phyloP scores from a whole-genome alignment of 2,113 vertebrate genomes.

The Psilopsiagon aurifrons region DNA sequence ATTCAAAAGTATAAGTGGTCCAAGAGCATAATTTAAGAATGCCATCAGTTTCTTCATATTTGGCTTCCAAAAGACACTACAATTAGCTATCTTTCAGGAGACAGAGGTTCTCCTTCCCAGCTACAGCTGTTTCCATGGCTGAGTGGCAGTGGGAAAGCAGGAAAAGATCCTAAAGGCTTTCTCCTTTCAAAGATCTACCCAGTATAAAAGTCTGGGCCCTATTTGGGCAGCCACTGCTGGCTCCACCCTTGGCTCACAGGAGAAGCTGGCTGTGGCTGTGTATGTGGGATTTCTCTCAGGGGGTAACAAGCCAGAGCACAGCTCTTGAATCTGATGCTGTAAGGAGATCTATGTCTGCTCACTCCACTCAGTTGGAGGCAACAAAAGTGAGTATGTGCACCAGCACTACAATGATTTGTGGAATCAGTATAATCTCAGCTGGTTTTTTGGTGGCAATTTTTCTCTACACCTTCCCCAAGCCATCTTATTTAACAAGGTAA shows the following conservation, averaged over 20 bases:
- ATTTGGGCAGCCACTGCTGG: not conserved
- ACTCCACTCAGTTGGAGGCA: not conserved
- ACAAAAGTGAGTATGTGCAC: not conserved
- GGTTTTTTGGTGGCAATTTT: not conserved
- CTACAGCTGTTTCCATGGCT: not conserved
- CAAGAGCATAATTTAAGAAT: not conserved
- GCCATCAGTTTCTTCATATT: not conserved
- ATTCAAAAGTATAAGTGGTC: not conserved
- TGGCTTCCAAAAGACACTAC: not conserved
- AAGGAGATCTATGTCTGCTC: not conserved
- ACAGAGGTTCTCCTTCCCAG: not conserved
- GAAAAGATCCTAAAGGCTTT: not conserved
- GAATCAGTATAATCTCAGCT: not conserved
- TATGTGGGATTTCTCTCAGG: not conserved
- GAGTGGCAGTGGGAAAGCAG: not conserved
- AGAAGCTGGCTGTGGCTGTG: not conserved
- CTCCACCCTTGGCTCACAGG: not conserved
- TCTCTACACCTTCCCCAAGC: not conserved
- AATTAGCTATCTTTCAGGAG: not conserved
- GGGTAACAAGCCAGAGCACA: not conserved
- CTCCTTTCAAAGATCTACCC: not conserved
- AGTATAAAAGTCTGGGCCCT: not conserved
- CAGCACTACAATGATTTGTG: not conserved
- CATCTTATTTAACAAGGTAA: not conserved
- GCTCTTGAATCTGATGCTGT: not conserved